Base-by-base conservation (phyloP, 2,888 invertebrate species). In the Drosophila phalerata region DNA sequence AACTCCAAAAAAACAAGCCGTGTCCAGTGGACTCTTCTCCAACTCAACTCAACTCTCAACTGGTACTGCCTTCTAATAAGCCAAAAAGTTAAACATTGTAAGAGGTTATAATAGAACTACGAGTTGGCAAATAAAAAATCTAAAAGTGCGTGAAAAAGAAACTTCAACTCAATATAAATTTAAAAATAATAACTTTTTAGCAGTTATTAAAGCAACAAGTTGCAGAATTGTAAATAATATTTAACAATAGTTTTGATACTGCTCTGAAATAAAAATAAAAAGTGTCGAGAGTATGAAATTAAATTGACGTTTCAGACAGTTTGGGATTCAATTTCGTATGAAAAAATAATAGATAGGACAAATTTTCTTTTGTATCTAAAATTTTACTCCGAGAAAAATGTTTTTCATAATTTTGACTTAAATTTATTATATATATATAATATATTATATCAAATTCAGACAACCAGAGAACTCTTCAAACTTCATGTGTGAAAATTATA, bases 1-100 rank as follows among this genome's bases (percentile, higher is more conserved):
- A n/a, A 19, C 1, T 38, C 3, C 6, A 22, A 34, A 72, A 28
- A 53, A 28, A 53, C 32, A 32, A 57, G 28, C 42, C 42, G 28
- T 30, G 76, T 69, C 52, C 72, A 75, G 56, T 63, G 47, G 47
- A 8, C 45, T n/a, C 10, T 5, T 22, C 34, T n/a, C 3, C 22
- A 22, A 22, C 15, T 10, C 37, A 15, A 11, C 25, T 57, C 22
- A 22, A 8, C 17, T 22, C 34, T n/a, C 37, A 15, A 11, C 25
- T 57, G 37, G 11, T 15, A 30, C 55, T 45, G 1, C 8, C 30
- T 13, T 58, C n/a, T 19, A 58, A 58, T 28, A 48, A 49, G 40
- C 49, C 38, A 49, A 49, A 49, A 42, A 60, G 49, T 40, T 60
- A 42, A 49, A 8, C 17, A 56, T 45, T 45, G 32, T 15, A 3